These are phyloP conservation scores for Elephas maximus DNA, from an alignment of 2,113 vertebrate species.

Conservation along the genomic window DNA sequence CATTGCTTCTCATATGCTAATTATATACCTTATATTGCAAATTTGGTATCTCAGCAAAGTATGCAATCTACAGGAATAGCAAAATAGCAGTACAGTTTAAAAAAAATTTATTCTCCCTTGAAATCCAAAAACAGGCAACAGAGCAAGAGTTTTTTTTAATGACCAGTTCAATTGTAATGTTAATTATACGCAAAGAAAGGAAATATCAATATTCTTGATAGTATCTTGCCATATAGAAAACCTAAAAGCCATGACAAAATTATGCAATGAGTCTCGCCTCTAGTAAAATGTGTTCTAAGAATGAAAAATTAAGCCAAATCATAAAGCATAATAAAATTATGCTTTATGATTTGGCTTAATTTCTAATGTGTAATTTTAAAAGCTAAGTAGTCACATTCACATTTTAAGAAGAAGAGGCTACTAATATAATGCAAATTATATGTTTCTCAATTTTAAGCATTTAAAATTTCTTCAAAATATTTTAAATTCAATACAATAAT, in stretches of 20 bases:
- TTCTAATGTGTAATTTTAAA: conserved; percentile 27
- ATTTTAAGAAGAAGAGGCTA: not conserved
- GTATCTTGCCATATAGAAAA: not conserved
- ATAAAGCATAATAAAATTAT: not conserved
- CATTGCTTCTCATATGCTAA: not conserved
- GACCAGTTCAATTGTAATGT: not conserved
- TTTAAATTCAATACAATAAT: not conserved
- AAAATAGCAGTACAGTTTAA: not conserved
- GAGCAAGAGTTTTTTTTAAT: not conserved
- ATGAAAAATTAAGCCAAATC: conserved; percentile 26
- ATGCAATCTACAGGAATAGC: not conserved
- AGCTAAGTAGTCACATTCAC: not conserved
- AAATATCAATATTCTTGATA: not conserved
- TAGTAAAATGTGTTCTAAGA: not conserved
- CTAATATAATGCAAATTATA: not conserved
- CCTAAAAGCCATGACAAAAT: not conserved
- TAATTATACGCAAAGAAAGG: conserved; percentile 45
- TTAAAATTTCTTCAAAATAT: not conserved
- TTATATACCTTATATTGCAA: not conserved
- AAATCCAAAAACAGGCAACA: conserved; percentile 45
- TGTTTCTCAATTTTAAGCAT: conserved; percentile 29
- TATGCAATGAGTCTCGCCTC: not conserved
- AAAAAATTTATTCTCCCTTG: conserved; percentile 17
- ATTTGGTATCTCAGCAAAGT: not conserved
- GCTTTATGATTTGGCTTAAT: not conserved